These are phyloP conservation scores for Limnephilus marmoratus DNA, from an alignment of 2,888 invertebrate species.

Conservation along the genomic window DNA sequence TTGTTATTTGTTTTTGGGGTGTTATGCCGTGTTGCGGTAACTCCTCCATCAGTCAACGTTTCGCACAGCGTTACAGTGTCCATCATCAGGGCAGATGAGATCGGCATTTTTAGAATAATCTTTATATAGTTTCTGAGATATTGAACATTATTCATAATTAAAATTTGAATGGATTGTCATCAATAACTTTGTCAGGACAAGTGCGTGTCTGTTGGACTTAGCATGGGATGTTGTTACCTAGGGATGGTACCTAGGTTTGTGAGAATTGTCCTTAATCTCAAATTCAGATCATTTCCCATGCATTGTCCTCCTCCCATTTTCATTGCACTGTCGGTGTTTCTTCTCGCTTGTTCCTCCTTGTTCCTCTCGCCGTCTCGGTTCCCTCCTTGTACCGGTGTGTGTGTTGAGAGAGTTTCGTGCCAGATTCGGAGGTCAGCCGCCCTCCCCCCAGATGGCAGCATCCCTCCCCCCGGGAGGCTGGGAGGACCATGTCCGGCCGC, in stretches of 20 bases:
- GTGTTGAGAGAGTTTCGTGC: conserved; percentile 45
- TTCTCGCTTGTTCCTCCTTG: conserved; percentile 13
- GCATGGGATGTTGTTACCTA: neutral
- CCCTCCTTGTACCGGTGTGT: neutral
- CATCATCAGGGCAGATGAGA: no score
- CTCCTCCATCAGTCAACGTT: no score
- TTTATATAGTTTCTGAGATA: no score
- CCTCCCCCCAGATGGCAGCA: conserved; percentile 71
- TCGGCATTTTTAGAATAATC: no score
- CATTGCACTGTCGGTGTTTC: conserved; percentile 5
- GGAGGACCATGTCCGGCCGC: conserved; percentile 65
- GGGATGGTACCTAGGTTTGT: neutral
- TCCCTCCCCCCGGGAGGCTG: conserved; percentile 67
- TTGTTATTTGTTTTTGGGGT: no score
- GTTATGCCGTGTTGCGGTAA: no score
- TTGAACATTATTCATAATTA: no score
- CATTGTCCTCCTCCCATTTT: conserved; percentile 41
- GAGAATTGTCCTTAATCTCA: conserved; percentile 26
- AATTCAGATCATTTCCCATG: conserved; percentile 35
- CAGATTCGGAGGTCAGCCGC: conserved; percentile 65
- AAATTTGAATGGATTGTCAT: neutral
- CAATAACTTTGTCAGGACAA: neutral
- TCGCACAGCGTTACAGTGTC: no score
- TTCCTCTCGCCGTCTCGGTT: conserved; percentile 29
- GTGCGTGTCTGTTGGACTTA: neutral